phyloP scores from a whole-genome alignment of 2,797 vertebrate species.

The Pseudochirops cupreus region DNA sequence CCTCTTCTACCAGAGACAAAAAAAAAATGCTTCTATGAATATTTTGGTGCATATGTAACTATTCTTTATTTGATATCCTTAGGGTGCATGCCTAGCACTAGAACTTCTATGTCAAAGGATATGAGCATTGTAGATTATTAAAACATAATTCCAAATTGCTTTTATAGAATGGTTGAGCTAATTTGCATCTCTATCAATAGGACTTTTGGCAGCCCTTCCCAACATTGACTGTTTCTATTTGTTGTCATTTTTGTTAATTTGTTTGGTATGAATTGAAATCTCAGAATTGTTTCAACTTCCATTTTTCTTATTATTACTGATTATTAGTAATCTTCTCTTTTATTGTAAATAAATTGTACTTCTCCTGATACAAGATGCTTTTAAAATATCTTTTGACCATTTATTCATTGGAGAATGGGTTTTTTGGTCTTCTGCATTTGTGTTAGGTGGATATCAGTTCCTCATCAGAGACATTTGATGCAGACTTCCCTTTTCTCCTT shows the following conservation, averaged over 20 bases:
- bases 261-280: neutral
- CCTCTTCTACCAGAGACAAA: neutral
- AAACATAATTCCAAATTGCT: neutral
- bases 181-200: neutral
- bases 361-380: neutral
- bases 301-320: neutral
- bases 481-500: neutral
- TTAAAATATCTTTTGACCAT: neutral
- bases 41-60: neutral
- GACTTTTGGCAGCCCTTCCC: neutral
- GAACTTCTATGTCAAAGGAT: neutral
- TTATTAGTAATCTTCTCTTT: neutral
- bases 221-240: neutral
- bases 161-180: neutral
- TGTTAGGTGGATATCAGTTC: neutral
- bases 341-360: neutral
- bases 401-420: neutral
- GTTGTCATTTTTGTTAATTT: neutral
- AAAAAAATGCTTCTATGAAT: neutral
- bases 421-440: neutral
- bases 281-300: neutral
- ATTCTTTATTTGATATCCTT: neutral
- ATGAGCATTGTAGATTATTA: neutral
- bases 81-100: neutral
- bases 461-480: neutral